Conservation (phyloP, 2,797 vertebrate genomes). For the Acrossocheilus wenchowensis region DNA sequence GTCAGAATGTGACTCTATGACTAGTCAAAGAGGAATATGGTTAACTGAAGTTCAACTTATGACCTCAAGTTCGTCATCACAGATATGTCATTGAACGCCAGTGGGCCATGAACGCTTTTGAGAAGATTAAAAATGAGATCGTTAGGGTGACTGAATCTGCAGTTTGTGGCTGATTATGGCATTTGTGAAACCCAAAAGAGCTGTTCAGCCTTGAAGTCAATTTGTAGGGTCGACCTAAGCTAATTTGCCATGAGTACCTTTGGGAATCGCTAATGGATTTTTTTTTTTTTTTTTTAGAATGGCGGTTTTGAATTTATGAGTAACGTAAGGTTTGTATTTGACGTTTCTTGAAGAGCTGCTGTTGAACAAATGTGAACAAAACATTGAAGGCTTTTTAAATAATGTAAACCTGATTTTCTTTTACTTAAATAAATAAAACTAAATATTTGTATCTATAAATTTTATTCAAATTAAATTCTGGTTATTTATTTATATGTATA, state of each 20-base stretch:
- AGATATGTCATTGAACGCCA: constrained; percentile 33
- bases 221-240: constrained; percentile 11
- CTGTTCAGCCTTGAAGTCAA: constrained; percentile 15
- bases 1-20: constrained; percentile 27
- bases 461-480: not conserved
- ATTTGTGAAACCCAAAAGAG: constrained; percentile 10
- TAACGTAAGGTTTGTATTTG: not conserved
- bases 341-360: not conserved
- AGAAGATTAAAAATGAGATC: constrained; percentile 30
- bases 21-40: not conserved
- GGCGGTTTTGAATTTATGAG: constrained; percentile 10
- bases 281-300: not conserved
- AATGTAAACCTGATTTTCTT: not conserved
- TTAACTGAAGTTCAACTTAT: not conserved
- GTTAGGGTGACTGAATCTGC: constrained; percentile 14
- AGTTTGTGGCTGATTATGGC: constrained; percentile 31
- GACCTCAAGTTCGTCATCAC: constrained; percentile 30
- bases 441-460: not conserved
- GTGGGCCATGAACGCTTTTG: constrained; percentile 38
- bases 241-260: constrained; percentile 14
- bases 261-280: not conserved
- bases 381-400: not conserved
- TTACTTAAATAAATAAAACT: not conserved
- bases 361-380: constrained; percentile 23
- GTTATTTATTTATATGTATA: not conserved